phyloP scores from a whole-genome alignment of 2,888 invertebrate species.

The Epinotia demarniana region DNA sequence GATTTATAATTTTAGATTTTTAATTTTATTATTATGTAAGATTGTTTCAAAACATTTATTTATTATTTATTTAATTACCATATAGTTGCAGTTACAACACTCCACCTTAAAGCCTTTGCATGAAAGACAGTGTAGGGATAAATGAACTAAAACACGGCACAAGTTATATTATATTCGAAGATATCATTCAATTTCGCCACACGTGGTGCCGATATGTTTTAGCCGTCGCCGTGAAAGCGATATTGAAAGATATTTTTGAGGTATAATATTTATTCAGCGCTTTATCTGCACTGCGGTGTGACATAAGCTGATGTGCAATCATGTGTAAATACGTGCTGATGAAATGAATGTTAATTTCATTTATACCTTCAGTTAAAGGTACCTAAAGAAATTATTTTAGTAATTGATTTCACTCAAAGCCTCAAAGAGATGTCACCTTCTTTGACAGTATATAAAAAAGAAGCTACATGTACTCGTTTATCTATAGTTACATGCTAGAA shows the following conservation, averaged over 20 bases:
- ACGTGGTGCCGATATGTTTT: background rate
- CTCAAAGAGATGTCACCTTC: background rate
- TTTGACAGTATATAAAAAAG: background rate
- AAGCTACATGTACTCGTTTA: background rate
- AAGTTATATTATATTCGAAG: background rate
- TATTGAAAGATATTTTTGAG: background rate
- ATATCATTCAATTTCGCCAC: conserved; percentile 1
- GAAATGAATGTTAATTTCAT: background rate
- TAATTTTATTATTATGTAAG: too few species aligned
- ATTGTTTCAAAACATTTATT: too few species aligned
- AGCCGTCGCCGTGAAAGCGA: background rate
- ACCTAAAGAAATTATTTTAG: background rate
- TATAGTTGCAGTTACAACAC: too few species aligned
- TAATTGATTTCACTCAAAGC: background rate
- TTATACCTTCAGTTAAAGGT: background rate
- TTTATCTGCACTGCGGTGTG: background rate
- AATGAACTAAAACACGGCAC: too few species aligned
- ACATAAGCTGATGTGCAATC: background rate
- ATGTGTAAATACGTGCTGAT: background rate
- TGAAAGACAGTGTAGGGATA: too few species aligned
- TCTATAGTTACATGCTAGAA: background rate
- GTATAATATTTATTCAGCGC: background rate
- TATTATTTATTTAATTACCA: too few species aligned
- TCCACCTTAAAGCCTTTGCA: too few species aligned
- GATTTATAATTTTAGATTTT: background rate